Percentiles rank a stretch among this genome's conserved stretches.
phyloP scores from a whole-genome alignment of 1,140 invertebrate species.

The Bombus impatiens region DNA sequence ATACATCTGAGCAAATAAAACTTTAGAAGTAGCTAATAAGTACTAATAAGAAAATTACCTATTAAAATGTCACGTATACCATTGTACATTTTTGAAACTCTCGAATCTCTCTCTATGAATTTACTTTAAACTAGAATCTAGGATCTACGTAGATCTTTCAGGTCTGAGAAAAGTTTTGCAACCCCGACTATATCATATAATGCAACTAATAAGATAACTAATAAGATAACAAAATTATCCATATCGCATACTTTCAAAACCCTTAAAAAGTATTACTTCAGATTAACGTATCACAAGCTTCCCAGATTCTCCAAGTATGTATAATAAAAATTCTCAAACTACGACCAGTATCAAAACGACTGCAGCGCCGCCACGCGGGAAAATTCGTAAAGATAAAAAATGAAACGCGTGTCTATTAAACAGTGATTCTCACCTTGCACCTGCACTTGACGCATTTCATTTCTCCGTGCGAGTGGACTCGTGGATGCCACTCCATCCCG shows the following conservation, averaged over 20 bases:
- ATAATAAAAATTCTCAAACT: neutral
- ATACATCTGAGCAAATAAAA: neutral
- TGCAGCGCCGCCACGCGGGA: neutral
- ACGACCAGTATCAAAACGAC: neutral
- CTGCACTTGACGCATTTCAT: constrained; percentile 93
- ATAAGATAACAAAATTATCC: too few relatives aligned
- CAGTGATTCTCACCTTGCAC: constrained; percentile 88
- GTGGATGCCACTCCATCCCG: constrained; percentile 93
- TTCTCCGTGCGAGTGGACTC: constrained; percentile 90
- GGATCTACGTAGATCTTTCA: too few relatives aligned
- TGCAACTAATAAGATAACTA: too few relatives aligned
- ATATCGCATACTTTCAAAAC: neutral
- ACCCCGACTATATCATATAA: too few relatives aligned
- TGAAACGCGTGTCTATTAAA: neutral
- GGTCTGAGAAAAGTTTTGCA: neutral
- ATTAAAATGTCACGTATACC: too few relatives aligned
- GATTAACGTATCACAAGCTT: too few relatives aligned
- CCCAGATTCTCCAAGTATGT: too few relatives aligned
- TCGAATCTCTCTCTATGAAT: neutral
- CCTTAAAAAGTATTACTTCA: neutral
- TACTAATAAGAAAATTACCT: neutral
- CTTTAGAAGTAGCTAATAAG: neutral
- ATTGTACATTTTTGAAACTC: neutral
- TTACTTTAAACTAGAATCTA: neutral
- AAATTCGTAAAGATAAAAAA: neutral